Evolutionary conservation across 2,797 vertebrate genomes (phyloP).

Genomic region (Hydrocynus forskahlii): DNA sequence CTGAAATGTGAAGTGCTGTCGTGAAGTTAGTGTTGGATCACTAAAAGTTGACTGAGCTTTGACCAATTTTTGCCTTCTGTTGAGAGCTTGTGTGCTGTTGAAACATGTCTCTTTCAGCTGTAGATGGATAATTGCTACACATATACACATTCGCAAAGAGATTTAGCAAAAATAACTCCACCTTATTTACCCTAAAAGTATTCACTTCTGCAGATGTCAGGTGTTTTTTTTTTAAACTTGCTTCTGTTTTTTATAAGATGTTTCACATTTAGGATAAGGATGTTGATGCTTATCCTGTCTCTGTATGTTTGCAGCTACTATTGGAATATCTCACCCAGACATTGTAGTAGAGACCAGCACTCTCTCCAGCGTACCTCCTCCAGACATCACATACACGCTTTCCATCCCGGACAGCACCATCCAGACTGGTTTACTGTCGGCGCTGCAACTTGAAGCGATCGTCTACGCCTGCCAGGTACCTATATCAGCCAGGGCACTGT

Average conservation of each 20-base stretch:
- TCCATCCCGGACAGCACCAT: slow-evolving; percentile 80
- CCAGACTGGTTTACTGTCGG: slow-evolving; percentile 85
- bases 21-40: background rate
- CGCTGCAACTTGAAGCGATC: slow-evolving; percentile 96
- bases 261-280: background rate
- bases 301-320: slow-evolving; percentile 79
- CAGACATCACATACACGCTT: slow-evolving; percentile 91
- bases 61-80: background rate
- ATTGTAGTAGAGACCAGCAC: slow-evolving; percentile 98
- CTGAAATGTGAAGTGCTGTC: background rate
- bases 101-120: background rate
- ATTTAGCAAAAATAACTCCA: background rate
- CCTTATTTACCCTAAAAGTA: background rate
- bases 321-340: slow-evolving; percentile 95
- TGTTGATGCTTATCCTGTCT: background rate
- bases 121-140: background rate
- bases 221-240: background rate
- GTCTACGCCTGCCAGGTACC: slow-evolving; percentile 95
- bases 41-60: background rate
- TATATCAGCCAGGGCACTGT: background rate
- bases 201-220: background rate
- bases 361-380: slow-evolving; percentile 94
- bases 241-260: background rate
- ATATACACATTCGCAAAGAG: too few species aligned
- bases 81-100: background rate